Evolutionary conservation across 1,140 invertebrate species (phyloP).

Genomic region (Ceratitis capitata): DNA sequence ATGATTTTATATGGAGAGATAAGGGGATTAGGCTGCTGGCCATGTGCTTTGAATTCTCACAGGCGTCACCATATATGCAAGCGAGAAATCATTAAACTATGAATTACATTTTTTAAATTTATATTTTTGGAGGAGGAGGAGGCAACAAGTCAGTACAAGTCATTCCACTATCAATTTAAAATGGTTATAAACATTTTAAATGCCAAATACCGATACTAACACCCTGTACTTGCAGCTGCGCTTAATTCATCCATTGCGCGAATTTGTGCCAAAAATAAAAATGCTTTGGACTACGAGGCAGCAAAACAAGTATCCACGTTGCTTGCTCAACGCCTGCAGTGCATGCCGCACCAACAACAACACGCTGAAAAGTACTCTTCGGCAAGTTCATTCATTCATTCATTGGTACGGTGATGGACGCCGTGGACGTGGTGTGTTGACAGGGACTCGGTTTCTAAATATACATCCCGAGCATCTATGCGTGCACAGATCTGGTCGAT

Average conservation of each 20-base stretch:
- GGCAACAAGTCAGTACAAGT: not conserved
- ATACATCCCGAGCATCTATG: not conserved
- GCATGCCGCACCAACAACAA: not conserved
- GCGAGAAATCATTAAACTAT: too few relatives aligned
- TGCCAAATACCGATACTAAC: too few relatives aligned
- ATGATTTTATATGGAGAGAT: not conserved
- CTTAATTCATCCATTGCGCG: conserved; percentile 22
- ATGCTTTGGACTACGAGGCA: too few relatives aligned
- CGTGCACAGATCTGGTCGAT: too few relatives aligned
- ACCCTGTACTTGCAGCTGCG: not conserved
- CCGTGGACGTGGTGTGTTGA: not conserved
- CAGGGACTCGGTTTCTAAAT: not conserved
- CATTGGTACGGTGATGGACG: not conserved
- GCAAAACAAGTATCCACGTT: not conserved
- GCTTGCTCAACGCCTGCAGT: not conserved
- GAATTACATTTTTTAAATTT: too few relatives aligned
- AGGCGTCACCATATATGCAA: too few relatives aligned
- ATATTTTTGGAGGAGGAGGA: not conserved
- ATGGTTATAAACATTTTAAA: not conserved
- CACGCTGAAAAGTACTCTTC: not conserved
- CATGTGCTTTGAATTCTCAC: not conserved
- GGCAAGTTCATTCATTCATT: conserved; percentile 10
- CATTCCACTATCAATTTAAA: not conserved
- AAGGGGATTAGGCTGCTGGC: not conserved
- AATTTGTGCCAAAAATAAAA: conserved; percentile 9